A percentile compares a stretch with the other conserved stretches of the same genome.
phyloP scores from a whole-genome alignment of 1,140 invertebrate species.

The Dufourea novaeangliae region DNA sequence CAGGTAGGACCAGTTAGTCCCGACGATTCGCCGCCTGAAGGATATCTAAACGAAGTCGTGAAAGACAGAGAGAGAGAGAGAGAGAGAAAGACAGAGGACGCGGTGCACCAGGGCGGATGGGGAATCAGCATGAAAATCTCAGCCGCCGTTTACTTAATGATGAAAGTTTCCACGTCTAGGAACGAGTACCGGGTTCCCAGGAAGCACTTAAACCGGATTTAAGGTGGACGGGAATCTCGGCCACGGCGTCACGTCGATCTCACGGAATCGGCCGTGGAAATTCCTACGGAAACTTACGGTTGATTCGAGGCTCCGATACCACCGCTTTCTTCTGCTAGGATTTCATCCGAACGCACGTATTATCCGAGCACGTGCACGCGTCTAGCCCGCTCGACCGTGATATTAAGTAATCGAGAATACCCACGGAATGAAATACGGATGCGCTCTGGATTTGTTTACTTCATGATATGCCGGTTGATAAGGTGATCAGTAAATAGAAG shows the following conservation, averaged over 20 bases:
- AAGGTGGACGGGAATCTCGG: constrained; percentile 28
- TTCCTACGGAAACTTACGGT: constrained; percentile 23
- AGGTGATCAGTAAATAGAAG: no score
- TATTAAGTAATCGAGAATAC: constrained; percentile 64
- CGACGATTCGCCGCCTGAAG: constrained; percentile 17
- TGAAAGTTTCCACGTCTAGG: constrained; percentile 45
- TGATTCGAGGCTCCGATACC: constrained; percentile 41
- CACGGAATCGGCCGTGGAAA: constrained; percentile 4
- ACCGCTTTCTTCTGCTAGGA: constrained; percentile 6
- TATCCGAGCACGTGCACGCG: constrained; percentile 45
- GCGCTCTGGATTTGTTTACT: constrained; percentile 35
- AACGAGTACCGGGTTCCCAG: constrained; percentile 18
- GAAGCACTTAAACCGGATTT: constrained; percentile 51
- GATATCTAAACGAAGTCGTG: constrained; percentile 27
- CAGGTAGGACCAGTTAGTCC: constrained; percentile 14
- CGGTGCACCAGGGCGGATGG: background rate
- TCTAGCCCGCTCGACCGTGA: constrained; percentile 41
- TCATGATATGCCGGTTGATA: no score
- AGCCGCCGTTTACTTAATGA: constrained; percentile 57
- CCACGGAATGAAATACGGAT: constrained; percentile 56
- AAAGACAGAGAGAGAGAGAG: no score
- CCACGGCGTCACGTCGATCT: constrained; percentile 18
- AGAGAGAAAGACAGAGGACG: no score
- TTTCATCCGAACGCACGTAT: constrained; percentile 52
- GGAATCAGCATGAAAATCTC: constrained; percentile 31